Evolutionary conservation across 2,797 vertebrate genomes (phyloP), one percentile per base, ranked within the genome.

Genomic region (Bufotes viridis): DNA sequence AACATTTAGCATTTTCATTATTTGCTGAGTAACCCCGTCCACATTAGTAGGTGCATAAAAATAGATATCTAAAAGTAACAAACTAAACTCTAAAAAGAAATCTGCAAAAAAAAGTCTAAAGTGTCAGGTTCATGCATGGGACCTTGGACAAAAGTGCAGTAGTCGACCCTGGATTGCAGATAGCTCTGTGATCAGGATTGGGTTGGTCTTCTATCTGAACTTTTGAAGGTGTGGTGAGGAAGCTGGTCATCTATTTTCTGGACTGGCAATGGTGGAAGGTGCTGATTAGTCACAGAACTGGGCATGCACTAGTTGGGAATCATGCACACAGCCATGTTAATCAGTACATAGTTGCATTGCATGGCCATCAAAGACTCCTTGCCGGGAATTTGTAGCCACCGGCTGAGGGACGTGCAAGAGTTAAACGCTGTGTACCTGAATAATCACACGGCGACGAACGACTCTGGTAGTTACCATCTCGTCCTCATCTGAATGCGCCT

Each of bases 391-490:
- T 55, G 81, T 76, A 42, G 34, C 63, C 12, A 65, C 9, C 67
- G 90, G 81, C 89, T 75, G 17, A 75, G 83, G 61, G 87, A 88
- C 87, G 1, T 92, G 93, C 95, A 92, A 7, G 81, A n/a, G 0
- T 53, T 83, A 72, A 89, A 85, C 74, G 91, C 92, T 92, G 22
- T 0, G 93, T 99, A 99, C 98, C 98, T 99, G 97, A 89, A 99
- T 99, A 90, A 99, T 97, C 91, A 99, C 96, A 92, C 98, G 96
- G 80, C 98, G 97, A 86, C 96, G 97, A 92, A 99, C 92, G 91
- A 99, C 97, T 94, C 98, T 96, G 95, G 98, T 99, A 87, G 98
- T 99, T 93, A 99, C 94, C 93, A 97, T 96, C 90, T 98, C 97
- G 7, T 99, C 98, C 93, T 99, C 96, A 0, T 96, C 98, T 60